These are phyloP conservation scores for Synergus gifuensis DNA, from an alignment of 2,888 invertebrate species.

Conservation along the genomic window DNA sequence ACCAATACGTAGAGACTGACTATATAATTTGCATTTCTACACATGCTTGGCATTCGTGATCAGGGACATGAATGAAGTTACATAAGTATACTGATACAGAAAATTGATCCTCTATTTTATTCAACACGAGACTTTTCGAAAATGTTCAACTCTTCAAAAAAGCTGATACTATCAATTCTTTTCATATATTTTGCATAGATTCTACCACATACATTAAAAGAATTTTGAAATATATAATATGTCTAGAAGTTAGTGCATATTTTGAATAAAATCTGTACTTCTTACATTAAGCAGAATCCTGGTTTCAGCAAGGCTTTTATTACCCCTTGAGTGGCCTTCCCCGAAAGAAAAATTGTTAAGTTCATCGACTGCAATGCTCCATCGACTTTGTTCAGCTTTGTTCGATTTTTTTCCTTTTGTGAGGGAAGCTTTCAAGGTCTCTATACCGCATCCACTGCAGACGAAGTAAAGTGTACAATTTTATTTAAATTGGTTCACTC, in stretches of 20 bases:
- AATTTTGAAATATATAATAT: too few relatives aligned
- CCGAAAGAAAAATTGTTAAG: neutral
- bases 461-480: constrained; percentile 21
- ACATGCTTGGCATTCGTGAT: constrained; percentile 12
- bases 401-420: neutral
- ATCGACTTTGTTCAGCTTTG: neutral
- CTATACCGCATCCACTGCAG: constrained; percentile 4
- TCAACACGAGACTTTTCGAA: too few relatives aligned
- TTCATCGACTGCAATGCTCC: neutral
- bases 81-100: neutral
- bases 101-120: neutral
- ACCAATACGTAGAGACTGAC: neutral
- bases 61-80: neutral
- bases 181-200: too few relatives aligned
- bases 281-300: too few relatives aligned
- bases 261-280: too few relatives aligned
- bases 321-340: neutral
- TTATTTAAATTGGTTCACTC: constrained; percentile 5
- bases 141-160: too few relatives aligned
- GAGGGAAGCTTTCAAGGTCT: constrained; percentile 18
- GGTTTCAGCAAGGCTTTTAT: neutral
- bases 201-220: too few relatives aligned
- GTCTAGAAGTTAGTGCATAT: too few relatives aligned
- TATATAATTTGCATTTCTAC: constrained; percentile 39
- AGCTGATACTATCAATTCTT: too few relatives aligned